Conservation (phyloP, 2,113 vertebrate genomes). For the Hippoglossus stenolepis region DNA sequence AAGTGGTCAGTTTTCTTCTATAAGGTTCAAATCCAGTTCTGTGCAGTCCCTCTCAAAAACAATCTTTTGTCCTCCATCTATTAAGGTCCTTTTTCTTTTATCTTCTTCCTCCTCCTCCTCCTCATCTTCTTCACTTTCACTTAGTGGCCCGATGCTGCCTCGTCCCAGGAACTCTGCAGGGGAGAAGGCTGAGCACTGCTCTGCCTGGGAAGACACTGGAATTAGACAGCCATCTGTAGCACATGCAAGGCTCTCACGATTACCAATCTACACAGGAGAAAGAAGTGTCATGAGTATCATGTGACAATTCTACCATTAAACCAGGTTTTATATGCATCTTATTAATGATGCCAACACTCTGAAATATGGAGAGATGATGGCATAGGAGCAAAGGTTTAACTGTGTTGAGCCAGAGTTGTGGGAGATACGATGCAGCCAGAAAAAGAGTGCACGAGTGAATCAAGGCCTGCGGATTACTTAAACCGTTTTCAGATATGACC, state of each 20-base stretch:
- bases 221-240: slow-evolving; percentile 26
- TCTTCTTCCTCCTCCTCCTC: slow-evolving; percentile 69
- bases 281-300: background rate
- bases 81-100: slow-evolving; percentile 61
- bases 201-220: slow-evolving; percentile 46
- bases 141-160: slow-evolving; percentile 86
- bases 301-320: background rate
- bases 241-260: slow-evolving; percentile 46
- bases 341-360: background rate
- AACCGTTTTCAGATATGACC: no score
- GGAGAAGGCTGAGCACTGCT: slow-evolving; percentile 70
- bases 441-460: slow-evolving; percentile 1
- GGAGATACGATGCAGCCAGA: background rate
- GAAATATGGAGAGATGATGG: background rate
- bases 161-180: slow-evolving; percentile 81
- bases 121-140: slow-evolving; percentile 84
- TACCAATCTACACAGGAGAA: slow-evolving; percentile 65
- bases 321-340: no score
- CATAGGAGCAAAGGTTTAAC: background rate
- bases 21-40: slow-evolving; percentile 88
- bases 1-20: slow-evolving; percentile 87
- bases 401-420: background rate
- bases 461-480: background rate
- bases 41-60: slow-evolving; percentile 88
- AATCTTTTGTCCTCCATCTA: slow-evolving; percentile 77